Evolutionary conservation across 2,797 vertebrate species (phyloP), one percentile per base, ranked within the genome.

Genomic region (Fistularia tabacaria): DNA sequence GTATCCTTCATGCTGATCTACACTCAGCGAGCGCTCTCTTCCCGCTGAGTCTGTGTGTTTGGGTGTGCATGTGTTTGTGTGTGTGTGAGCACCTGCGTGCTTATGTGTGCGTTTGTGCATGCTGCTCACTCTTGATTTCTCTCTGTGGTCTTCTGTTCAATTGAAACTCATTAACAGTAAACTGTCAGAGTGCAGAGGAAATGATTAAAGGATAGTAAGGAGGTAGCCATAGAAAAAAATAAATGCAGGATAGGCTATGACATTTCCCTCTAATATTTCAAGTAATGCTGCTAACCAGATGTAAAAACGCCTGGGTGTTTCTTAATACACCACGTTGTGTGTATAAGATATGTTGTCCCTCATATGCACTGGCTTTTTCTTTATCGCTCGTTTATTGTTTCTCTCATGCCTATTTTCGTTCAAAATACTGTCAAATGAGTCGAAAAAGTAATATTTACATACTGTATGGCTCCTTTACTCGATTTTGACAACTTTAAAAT

Each of bases 111-210:
- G 57, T 10, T 41, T 40, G 57, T 10, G 36, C 6, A 4, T 38
- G n/a, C 41, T 54, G 50, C 46, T 56, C 44, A 54, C 69, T 64
- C 59, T 77, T 67, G 73, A 71, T 80, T 75, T 51, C 56, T 48
- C 51, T 62, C 67, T 59, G 53, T 62, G 66, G 74, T 78, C 59
- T 69, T 64, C 58, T 59, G 63, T 69, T 65, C 65, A 66, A 77
- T 64, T 74, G 62, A 72, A 82, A 81, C 66, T 82, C 77, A 79
- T 82, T 81, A 81, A 71, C 74, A 64, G 76, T 62, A 80, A 80
- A 59, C 74, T 83, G 82, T 71, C 77, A 64, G 57, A 69, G 59
- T 62, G 61, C 7, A 52, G 71, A 62, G 55, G 46, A 62, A 46
- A 54, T 45, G 13, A 54, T 48, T 42, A 10, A 38, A 40, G 38